Conservation (phyloP, 2,113 vertebrate species). For the Jaculus jaculus region DNA sequence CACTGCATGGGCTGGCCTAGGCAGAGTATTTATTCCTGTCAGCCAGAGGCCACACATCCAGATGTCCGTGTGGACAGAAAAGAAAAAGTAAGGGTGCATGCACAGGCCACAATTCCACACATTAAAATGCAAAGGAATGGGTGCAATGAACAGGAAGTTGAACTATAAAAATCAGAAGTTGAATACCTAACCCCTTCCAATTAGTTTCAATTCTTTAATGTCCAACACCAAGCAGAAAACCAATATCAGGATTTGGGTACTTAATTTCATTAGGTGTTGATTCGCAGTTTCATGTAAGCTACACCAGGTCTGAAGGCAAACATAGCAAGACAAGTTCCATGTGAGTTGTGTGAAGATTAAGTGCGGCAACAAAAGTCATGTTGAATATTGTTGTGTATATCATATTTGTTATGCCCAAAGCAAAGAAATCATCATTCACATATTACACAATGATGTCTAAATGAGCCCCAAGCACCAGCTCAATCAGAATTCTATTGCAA, state of each 20-base stretch:
- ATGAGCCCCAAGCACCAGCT: neutral
- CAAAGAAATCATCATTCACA: neutral
- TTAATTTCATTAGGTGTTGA: neutral
- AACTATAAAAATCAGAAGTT: neutral
- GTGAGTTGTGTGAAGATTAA: neutral
- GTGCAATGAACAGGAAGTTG: neutral
- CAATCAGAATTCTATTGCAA: neutral
- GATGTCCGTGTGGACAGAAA: neutral
- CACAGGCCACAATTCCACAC: neutral
- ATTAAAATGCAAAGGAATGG: neutral
- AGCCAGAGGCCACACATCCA: neutral
- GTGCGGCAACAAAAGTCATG: neutral
- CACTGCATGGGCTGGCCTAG: neutral
- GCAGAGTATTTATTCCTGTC: neutral
- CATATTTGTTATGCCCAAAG: neutral
- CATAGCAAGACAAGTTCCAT: neutral
- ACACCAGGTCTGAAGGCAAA: neutral
- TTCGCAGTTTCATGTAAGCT: neutral
- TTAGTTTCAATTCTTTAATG: neutral
- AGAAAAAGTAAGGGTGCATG: neutral
- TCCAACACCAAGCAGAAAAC: neutral
- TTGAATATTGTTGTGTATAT: neutral
- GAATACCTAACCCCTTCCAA: neutral
- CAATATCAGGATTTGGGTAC: neutral
- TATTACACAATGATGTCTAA: neutral